These are phyloP conservation scores for Drosophila equinoxialis DNA, from an alignment of 1,140 invertebrate species.

Conservation along the genomic window DNA sequence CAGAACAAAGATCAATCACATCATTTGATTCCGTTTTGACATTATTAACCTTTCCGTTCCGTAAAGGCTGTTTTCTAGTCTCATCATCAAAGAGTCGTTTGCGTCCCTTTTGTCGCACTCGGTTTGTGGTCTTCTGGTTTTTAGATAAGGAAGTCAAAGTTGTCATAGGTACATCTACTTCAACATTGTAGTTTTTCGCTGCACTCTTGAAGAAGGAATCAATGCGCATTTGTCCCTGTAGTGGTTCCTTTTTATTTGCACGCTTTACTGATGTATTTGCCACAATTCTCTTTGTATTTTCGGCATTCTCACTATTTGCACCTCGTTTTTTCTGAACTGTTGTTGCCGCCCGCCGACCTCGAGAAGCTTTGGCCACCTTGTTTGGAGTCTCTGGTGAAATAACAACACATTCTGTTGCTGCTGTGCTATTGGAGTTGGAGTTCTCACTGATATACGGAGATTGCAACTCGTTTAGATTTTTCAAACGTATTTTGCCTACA, in stretches of 20 bases:
- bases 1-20: constrained; percentile 64
- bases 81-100: constrained; percentile 63
- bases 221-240: constrained; percentile 62
- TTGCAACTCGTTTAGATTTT: constrained; percentile 41
- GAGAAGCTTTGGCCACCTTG: constrained; percentile 34
- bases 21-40: background rate
- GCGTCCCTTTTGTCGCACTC: constrained; percentile 34
- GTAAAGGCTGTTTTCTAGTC: constrained; percentile 39
- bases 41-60: constrained; percentile 44
- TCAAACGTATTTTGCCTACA: constrained; percentile 57
- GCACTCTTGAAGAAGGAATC: constrained; percentile 68
- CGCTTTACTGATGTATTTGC: constrained; percentile 42
- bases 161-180: background rate
- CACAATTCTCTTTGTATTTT: background rate
- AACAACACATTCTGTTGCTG: background rate
- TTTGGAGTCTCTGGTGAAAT: constrained; percentile 50
- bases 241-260: constrained; percentile 50
- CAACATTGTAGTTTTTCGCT: constrained; percentile 60
- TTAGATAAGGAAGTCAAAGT: background rate
- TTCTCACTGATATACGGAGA: background rate
- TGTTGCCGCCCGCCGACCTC: constrained; percentile 39
- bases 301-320: background rate
- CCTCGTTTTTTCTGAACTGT: constrained; percentile 48
- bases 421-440: too few relatives aligned
- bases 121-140: background rate